Evolutionary conservation across 2,113 vertebrate genomes (phyloP), one percentile per base, ranked within the genome.

Genomic region (Chunga burmeisteri): DNA sequence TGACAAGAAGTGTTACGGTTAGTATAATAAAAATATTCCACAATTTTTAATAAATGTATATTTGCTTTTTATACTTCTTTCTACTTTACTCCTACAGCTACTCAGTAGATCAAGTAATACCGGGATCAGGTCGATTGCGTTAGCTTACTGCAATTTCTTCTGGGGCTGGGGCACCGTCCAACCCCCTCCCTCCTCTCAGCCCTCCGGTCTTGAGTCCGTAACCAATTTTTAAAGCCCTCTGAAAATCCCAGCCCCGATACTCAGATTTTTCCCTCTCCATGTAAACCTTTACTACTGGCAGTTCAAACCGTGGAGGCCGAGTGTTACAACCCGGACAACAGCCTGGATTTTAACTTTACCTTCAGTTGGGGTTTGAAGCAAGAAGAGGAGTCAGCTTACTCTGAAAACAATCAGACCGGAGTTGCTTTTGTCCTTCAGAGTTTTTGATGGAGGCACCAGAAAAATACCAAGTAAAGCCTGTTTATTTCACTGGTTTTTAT

Each of bases 401-500:
- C 42, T 27, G 71, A 71, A 91, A 94, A 66, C 23, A 68, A 25
- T 58, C 71, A 34, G n/a, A 32, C 29, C 17, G 8, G 58, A 65
- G 21, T 23, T 91, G 66, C 19, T 85, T 88, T 88, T 73, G 62
- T 95, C 87, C 58, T 85, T 90, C 70, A 56, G 52, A 36, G 58
- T 44, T 91, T 94, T 93, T 56, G 11, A 82, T 7, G 61, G 75
- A 63, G 44, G 47, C 29, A 81, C 38, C 71, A 82, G 46, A 72
- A 93, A 81, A 91, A 71, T 55, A 93, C 63, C 0, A 1, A 75
- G 27, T 61, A 80, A 95, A 93, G 78, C 53, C 29, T 58, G 26
- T 90, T 90, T 90, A 81, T 84, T 92, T 95, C 42, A 40, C 56
- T 78, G 72, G 0, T 15, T 91, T 96, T 91, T 93, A 83, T 94